Evolutionary conservation across 1,140 invertebrate genomes (phyloP).

Genomic region (Aporrectodea caliginosa): DNA sequence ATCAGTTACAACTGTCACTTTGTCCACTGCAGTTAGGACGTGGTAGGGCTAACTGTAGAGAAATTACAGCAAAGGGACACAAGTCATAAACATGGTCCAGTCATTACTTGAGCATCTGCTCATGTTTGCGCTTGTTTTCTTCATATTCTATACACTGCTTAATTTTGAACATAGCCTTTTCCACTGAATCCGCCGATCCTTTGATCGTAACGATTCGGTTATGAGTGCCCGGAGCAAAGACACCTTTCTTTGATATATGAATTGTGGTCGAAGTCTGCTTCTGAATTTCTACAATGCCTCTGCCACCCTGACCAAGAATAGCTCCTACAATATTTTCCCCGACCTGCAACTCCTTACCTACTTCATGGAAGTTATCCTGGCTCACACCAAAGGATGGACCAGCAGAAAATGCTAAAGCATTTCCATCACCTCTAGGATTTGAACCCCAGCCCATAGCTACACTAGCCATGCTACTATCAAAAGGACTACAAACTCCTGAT

Average conservation of each 20-base stretch:
- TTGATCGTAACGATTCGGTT: conserved; percentile 95
- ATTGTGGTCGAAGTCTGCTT: conserved; percentile 92
- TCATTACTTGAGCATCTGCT: background rate
- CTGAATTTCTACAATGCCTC: conserved; percentile 93
- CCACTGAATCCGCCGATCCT: conserved; percentile 72
- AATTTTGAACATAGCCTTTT: conserved; percentile 86
- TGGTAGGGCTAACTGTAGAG: too few relatives aligned
- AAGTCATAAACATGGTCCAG: too few relatives aligned
- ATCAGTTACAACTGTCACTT: too few relatives aligned
- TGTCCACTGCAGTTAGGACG: too few relatives aligned
- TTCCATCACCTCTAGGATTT: background rate
- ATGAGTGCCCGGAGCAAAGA: conserved; percentile 90
- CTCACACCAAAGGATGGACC: background rate
- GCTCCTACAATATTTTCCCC: conserved; percentile 89
- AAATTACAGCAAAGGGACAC: too few relatives aligned
- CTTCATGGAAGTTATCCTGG: background rate
- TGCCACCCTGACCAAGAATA: conserved; percentile 90
- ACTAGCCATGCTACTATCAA: too few relatives aligned
- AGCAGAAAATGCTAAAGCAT: background rate
- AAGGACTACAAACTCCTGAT: too few relatives aligned
- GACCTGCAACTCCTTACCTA: conserved; percentile 81
- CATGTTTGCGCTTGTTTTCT: conserved; percentile 73
- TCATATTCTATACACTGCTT: conserved; percentile 92
- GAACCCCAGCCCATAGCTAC: too few relatives aligned
- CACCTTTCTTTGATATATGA: conserved; percentile 97